phyloP scores from a whole-genome alignment of 2,113 vertebrate species.

The Poecilia latipinna region DNA sequence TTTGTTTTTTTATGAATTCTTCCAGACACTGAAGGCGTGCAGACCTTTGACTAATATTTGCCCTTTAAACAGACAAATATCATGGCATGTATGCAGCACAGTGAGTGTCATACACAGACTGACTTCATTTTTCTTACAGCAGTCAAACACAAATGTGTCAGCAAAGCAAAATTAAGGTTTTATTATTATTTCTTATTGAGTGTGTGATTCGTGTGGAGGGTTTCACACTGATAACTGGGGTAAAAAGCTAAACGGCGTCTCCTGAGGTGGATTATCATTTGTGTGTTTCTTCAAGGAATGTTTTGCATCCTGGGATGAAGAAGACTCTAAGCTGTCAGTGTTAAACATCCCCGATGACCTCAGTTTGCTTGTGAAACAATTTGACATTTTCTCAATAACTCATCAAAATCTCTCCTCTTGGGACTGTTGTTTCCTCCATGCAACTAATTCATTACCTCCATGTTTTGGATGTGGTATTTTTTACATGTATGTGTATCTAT shows the following conservation, averaged over 20 bases:
- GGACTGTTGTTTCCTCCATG: too few species aligned
- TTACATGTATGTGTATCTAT: too few species aligned
- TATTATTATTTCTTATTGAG: constrained; percentile 16
- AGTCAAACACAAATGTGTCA: constrained; percentile 1
- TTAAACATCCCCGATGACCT: background rate
- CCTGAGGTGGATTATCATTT: constrained; percentile 15
- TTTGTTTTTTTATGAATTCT: background rate
- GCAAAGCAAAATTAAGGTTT: constrained; percentile 11
- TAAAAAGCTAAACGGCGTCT: constrained; percentile 13
- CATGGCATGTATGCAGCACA: constrained; percentile 18
- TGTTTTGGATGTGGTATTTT: too few species aligned
- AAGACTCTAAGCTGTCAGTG: background rate
- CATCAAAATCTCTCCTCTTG: background rate
- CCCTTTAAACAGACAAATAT: constrained; percentile 21
- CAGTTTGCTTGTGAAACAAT: constrained; percentile 11
- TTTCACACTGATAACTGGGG: constrained; percentile 6
- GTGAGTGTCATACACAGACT: background rate
- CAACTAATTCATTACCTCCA: background rate
- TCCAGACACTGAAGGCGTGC: background rate
- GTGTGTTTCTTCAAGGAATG: constrained; percentile 17
- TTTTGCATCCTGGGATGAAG: constrained; percentile 3
- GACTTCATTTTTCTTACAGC: background rate
- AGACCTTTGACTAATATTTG: constrained; percentile 9
- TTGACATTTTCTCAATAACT: constrained; percentile 16
- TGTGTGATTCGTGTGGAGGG: background rate